Evolutionary conservation across 2,113 vertebrate species (phyloP), one percentile per base, ranked within the genome.

Genomic region (Panthera leo): DNA sequence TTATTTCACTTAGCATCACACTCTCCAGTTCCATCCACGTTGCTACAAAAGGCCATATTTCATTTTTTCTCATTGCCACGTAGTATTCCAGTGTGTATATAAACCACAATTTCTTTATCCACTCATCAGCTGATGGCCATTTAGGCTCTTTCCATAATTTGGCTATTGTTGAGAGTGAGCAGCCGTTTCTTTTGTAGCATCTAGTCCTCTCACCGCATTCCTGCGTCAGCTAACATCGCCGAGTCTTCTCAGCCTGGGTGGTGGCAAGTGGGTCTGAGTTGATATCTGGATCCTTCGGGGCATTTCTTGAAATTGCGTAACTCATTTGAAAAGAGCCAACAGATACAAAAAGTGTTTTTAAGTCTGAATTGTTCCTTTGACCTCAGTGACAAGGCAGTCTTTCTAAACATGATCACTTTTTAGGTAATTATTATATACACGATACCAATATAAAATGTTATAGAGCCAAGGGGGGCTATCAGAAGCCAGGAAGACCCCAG

Each of bases 141-240:
- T 39, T 39, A 39, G 4, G 39, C 39, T 39, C 39, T 39, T 39
- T 39, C 39, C 39, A 39, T 39, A 39, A 39, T 39, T 39, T 39
- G 39, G 39, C 39, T 39, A 39, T 39, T 39, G 39, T 39, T 39
- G 39, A 39, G 4, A 39, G 39, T 39, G 39, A 4, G 2, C 7
- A 18, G 14, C 7, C 9, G 76, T 86, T 86, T 67, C 29, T 78
- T 80, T 42, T 23, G 7, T 10, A 78, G 5, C 36, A 13, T 93
- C 31, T 79, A 0, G 3, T 80, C 39, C 80, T 68, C 1, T 3
- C 9, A 11, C 31, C 0, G 0, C 45, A 53, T 13, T 10, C 36
- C 67, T 53, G 1, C 13, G n/a, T 18, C 31, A 55, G 8, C 11
- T 80, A 6, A 5, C 12, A 0, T 29, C 6, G 8, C 34, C 31